Base-by-base conservation (phyloP, 1,140 invertebrate species). In the Drosophila nigrodunni region DNA sequence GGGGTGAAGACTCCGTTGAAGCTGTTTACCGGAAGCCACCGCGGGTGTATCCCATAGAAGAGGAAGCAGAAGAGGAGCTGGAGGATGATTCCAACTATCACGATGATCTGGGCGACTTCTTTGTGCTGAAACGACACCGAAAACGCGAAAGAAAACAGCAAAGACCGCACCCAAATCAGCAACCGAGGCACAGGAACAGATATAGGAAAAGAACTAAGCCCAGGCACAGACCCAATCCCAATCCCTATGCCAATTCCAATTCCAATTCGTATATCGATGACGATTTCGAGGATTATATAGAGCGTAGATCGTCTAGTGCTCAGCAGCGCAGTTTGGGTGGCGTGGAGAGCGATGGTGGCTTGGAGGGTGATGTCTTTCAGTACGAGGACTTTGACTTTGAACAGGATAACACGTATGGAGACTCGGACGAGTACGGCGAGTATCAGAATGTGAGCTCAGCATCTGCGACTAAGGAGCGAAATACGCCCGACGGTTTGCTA, bases 351-450 rank as follows among this genome's bases (percentile, higher is more conserved):
- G 39, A n/a, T 8, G 15, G 52, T 13, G 68, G 77, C 5, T 35
- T 90, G 5, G 90, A 91, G 21, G 90, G 91, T 0, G 90, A 92
- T 5, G 49, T 83, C 1, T 91, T 91, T 34, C 89, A 91, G 54
- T 91, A 91, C 46, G 90, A 91, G 54, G 90, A 91, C 5, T 91
- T 91, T 10, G 90, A 91, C 9, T 47, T 91, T 2, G 88, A 91
- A 7, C 71, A 59, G 8, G 75, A 91, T 0, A 60, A 13, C 8
- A 49, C 55, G 2, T 77, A 75, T 9, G 1, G 39, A 3, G 82
- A 90, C 3, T 90, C 89, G 0, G 77, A 82, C 21, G 90, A 91
- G 18, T 80, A 80, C 6, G 5, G 39, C 0, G 78, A 88, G 25
- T 54, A 46, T 11, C 75, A 74, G 0, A 83, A 91, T 49, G n/a